phyloP scores from a whole-genome alignment of 2,113 vertebrate species.

The Callithrix jacchus region DNA sequence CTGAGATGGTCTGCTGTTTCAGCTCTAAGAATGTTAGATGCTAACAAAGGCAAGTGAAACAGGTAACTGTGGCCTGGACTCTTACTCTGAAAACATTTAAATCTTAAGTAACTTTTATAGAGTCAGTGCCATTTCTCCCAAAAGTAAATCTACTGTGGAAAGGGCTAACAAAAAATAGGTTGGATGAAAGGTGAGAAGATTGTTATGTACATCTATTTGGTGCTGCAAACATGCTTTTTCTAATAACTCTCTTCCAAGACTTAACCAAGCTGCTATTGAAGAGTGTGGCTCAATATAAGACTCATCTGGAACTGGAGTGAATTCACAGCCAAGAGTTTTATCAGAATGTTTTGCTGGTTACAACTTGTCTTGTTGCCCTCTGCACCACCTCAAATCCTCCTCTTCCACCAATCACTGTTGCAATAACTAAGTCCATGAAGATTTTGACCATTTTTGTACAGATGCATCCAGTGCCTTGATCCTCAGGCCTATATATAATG shows the following conservation, averaged over 20 bases:
- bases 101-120: slow-evolving; percentile 37
- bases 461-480: rapidly evolving
- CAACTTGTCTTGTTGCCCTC: neutral
- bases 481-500: neutral
- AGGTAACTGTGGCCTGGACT: neutral
- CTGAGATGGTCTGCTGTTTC: slow-evolving; percentile 4
- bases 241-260: neutral
- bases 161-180: neutral
- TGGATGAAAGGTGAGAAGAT: neutral
- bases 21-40: slow-evolving; percentile 39
- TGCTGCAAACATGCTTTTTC: neutral
- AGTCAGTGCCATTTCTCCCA: neutral
- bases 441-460: neutral
- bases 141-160: neutral
- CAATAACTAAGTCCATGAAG: neutral
- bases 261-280: neutral
- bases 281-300: neutral
- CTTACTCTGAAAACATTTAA: neutral
- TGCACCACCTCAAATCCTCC: neutral
- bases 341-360: neutral
- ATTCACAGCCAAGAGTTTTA: neutral
- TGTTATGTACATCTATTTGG: neutral
- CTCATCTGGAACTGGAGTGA: too few species aligned
- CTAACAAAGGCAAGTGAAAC: slow-evolving; percentile 10
- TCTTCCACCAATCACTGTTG: neutral